Evolutionary conservation across 2,888 invertebrate species (phyloP).

Genomic region (Caenorhabditis angaria): DNA sequence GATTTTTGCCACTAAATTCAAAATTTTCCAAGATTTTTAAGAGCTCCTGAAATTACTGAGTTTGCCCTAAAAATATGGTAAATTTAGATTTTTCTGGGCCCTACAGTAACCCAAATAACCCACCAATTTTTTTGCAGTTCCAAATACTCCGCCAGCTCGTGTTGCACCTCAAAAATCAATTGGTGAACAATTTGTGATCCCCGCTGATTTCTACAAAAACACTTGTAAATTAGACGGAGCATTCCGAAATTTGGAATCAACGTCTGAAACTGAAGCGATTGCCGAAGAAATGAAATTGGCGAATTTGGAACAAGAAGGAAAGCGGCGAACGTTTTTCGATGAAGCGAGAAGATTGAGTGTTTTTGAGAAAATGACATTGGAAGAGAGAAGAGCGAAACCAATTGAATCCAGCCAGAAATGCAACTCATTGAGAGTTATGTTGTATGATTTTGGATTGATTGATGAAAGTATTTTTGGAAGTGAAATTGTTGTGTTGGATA

Average conservation of each 20-base stretch:
- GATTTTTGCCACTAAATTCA: no score
- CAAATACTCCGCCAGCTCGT: constrained; percentile 21
- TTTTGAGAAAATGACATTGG: constrained; percentile 36
- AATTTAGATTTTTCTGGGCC: constrained; percentile 5
- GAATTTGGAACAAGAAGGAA: constrained; percentile 23
- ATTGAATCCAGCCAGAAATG: constrained; percentile 78
- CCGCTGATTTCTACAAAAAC: constrained; percentile 62
- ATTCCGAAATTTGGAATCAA: constrained; percentile 51
- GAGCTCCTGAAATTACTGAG: no score
- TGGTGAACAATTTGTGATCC: constrained; percentile 56
- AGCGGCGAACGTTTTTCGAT: constrained; percentile 33
- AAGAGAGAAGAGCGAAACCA: constrained; percentile 29
- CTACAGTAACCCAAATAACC: not conserved
- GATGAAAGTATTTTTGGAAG: constrained; percentile 76
- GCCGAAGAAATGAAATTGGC: constrained; percentile 40
- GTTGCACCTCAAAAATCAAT: constrained; percentile 35
- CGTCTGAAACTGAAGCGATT: constrained; percentile 56
- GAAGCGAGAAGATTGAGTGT: constrained; percentile 37
- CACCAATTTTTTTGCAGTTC: constrained; percentile 13
- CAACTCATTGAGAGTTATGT: constrained; percentile 90
- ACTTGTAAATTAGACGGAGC: constrained; percentile 66
- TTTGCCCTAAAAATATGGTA: no score
- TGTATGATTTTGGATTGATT: constrained; percentile 93
- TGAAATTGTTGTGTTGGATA: constrained; percentile 77
- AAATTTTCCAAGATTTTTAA: no score